phyloP scores from a whole-genome alignment of 92 coral and sea anemone species.

The Virgularia gustaviana region DNA sequence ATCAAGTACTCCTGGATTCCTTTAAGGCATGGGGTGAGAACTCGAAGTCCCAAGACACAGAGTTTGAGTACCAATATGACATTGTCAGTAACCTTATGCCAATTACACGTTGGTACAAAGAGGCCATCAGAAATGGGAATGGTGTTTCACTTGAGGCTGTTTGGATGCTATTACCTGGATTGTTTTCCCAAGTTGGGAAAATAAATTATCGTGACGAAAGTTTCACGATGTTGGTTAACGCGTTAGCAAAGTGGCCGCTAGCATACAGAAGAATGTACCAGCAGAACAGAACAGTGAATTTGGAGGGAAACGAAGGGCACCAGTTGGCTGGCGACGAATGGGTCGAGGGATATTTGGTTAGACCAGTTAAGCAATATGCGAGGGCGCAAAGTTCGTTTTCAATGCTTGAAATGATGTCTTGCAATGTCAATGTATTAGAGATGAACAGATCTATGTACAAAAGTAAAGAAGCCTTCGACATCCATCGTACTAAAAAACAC shows the following conservation, averaged over 20 bases:
- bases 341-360: conserved; percentile 55
- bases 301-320: conserved; percentile 39
- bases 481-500: conserved; percentile 41
- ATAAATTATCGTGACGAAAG: not conserved
- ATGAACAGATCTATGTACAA: no score
- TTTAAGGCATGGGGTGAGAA: no score
- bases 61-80: no score
- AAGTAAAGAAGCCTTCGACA: no score
- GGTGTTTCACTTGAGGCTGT: not conserved
- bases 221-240: not conserved
- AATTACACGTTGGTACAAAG: not conserved
- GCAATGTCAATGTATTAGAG: no score
- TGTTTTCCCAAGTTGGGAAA: no score
- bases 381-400: conserved; percentile 31
- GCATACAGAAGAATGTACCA: not conserved
- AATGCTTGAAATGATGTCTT: no score
- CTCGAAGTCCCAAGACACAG: no score
- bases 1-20: not conserved
- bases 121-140: no score
- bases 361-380: conserved; percentile 38
- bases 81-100: no score
- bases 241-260: not conserved
- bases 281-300: conserved; percentile 25
- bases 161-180: conserved; percentile 1
- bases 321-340: no score